phyloP scores from a whole-genome alignment of 2,888 invertebrate species.

The Tachystola acroxantha region DNA sequence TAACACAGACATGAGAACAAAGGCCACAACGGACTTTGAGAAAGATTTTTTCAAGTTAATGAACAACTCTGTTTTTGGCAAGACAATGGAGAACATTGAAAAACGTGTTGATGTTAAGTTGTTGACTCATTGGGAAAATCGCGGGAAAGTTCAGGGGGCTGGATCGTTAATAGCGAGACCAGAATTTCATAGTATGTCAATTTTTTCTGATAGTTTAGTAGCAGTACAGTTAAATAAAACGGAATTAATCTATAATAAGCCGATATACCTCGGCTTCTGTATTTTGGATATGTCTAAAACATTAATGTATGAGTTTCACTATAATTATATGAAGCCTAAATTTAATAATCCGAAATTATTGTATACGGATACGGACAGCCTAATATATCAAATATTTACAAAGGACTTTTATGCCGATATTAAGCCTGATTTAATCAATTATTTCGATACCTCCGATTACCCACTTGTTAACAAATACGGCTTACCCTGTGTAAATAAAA shows the following conservation, averaged over 20 bases:
- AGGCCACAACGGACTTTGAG: too few relatives aligned
- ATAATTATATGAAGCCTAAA: constrained; percentile 16
- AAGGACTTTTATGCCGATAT: constrained; percentile 22
- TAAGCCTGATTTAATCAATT: constrained; percentile 15
- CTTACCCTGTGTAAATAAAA: constrained; percentile 26
- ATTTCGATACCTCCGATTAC: constrained; percentile 30
- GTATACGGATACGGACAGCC: constrained; percentile 25
- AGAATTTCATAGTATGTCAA: constrained; percentile 32
- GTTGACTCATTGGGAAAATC: too few relatives aligned
- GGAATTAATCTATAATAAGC: constrained; percentile 9
- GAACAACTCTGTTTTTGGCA: constrained; percentile 44
- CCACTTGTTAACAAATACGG: constrained; percentile 21
- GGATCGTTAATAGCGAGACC: constrained; percentile 21
- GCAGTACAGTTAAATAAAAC: constrained; percentile 9
- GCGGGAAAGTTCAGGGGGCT: constrained; percentile 22
- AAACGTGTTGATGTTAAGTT: too few relatives aligned
- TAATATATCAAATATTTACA: constrained; percentile 21
- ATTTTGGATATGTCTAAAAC: constrained; percentile 19
- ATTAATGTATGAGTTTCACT: constrained; percentile 20
- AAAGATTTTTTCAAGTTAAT: constrained; percentile 46
- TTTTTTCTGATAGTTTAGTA: constrained; percentile 27
- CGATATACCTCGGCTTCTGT: constrained; percentile 16
- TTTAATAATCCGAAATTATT: constrained; percentile 14
- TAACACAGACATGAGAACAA: constrained; percentile 40
- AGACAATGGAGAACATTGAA: too few relatives aligned